These are phyloP conservation scores for Sebastolobus altivelis DNA, from an alignment of 2,797 vertebrate genomes.

Conservation along the genomic window DNA sequence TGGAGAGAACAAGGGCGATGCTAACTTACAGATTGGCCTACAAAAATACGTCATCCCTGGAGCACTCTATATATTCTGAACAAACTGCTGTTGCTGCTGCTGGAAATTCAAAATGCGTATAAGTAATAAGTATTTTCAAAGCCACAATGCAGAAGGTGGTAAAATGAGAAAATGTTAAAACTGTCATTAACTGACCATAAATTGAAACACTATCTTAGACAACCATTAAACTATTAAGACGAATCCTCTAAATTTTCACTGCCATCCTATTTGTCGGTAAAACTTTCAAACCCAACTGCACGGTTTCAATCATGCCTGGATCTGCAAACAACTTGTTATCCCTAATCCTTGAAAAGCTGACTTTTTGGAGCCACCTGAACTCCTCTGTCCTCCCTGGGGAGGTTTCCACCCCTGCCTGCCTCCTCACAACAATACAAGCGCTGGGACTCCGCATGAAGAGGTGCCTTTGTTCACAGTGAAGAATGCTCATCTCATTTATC, in stretches of 20 bases:
- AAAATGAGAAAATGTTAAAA: not conserved
- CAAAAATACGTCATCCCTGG: too few species aligned
- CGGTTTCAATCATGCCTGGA: not conserved
- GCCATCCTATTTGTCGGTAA: not conserved
- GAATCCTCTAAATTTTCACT: not conserved
- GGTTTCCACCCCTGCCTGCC: conserved; percentile 48
- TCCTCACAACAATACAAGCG: conserved; percentile 65
- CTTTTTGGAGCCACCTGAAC: conserved; percentile 51
- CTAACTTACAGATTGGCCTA: too few species aligned
- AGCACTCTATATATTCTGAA: not conserved
- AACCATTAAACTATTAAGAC: not conserved
- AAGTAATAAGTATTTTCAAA: not conserved
- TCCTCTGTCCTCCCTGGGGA: conserved; percentile 36
- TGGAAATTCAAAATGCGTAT: not conserved
- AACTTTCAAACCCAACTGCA: not conserved
- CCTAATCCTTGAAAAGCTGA: conserved; percentile 5
- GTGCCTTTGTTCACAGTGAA: conserved; percentile 75
- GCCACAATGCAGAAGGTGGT: not conserved
- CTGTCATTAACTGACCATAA: not conserved
- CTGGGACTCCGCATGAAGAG: conserved; percentile 67
- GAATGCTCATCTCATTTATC: conserved; percentile 78
- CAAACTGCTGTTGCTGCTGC: not conserved
- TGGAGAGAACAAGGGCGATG: too few species aligned
- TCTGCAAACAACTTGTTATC: not conserved
- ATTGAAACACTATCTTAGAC: not conserved